These are phyloP conservation scores for Danio kyathit DNA, from an alignment of 2,797 vertebrate genomes.

Conservation along the genomic window DNA sequence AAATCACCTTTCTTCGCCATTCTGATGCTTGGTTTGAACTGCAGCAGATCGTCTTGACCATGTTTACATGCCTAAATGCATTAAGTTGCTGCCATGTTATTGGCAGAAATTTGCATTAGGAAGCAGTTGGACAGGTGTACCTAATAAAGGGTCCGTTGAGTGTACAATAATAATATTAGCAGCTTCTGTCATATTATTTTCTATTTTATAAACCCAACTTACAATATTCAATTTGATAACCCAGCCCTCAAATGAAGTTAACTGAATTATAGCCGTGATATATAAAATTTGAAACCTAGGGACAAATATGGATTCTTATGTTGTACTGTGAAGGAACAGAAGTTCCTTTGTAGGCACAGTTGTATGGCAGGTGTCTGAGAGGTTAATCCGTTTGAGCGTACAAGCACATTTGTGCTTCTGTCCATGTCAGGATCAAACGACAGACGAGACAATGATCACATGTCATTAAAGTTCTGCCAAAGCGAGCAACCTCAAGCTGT, in stretches of 20 bases:
- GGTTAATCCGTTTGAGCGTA: not conserved
- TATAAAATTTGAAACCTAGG: not conserved
- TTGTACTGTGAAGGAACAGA: conserved; percentile 1
- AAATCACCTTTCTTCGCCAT: too few relatives aligned
- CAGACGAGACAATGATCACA: not conserved
- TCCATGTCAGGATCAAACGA: not conserved
- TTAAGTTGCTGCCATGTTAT: too few relatives aligned
- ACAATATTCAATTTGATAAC: too few relatives aligned
- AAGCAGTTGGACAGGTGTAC: too few relatives aligned
- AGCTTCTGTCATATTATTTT: too few relatives aligned
- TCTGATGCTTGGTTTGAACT: too few relatives aligned
- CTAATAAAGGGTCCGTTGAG: too few relatives aligned
- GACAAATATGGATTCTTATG: not conserved
- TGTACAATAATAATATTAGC: too few relatives aligned
- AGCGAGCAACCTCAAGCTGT: conserved; percentile 1
- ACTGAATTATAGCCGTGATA: not conserved
- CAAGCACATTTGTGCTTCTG: not conserved
- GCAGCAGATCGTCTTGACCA: too few relatives aligned
- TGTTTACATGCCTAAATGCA: too few relatives aligned
- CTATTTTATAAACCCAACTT: too few relatives aligned
- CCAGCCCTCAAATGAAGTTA: not conserved
- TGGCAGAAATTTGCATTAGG: too few relatives aligned
- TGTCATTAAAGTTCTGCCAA: conserved; percentile 2
- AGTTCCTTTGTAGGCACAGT: not conserved
- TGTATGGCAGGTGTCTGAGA: not conserved